phyloP scores from a whole-genome alignment of 2,113 vertebrate species.

The Rostratula benghalensis region DNA sequence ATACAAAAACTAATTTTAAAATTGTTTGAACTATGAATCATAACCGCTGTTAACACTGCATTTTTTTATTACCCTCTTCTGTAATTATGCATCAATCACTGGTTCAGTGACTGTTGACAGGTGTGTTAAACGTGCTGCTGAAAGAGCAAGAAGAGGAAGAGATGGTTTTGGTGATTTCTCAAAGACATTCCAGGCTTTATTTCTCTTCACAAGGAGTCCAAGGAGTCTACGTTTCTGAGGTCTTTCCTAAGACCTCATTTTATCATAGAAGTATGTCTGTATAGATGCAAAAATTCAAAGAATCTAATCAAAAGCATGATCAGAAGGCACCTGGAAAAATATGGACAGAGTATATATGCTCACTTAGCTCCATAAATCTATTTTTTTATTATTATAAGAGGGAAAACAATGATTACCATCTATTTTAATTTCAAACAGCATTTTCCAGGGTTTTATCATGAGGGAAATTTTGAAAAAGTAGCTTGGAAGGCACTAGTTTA shows the following conservation, averaged over 20 bases:
- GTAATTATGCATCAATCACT: neutral
- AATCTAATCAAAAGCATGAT: neutral
- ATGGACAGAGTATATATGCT: neutral
- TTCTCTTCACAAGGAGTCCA: neutral
- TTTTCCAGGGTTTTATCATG: neutral
- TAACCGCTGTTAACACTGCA: neutral
- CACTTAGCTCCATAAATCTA: neutral
- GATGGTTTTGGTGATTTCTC: neutral
- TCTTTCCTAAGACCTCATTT: neutral
- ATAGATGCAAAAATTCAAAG: neutral
- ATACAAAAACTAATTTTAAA: neutral
- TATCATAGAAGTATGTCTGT: neutral
- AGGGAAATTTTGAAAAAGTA: neutral
- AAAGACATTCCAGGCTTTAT: neutral
- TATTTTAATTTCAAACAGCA: neutral
- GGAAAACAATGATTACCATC: neutral
- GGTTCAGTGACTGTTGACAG: neutral
- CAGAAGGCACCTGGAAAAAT: neutral
- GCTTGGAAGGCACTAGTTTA: neutral
- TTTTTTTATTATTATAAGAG: neutral
- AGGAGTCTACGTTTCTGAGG: neutral
- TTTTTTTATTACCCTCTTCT: neutral
- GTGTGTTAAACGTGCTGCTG: neutral
- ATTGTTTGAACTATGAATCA: neutral
- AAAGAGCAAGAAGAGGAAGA: neutral